phyloP scores from a whole-genome alignment of 2,797 vertebrate species.

The Limnodromus scolopaceus region DNA sequence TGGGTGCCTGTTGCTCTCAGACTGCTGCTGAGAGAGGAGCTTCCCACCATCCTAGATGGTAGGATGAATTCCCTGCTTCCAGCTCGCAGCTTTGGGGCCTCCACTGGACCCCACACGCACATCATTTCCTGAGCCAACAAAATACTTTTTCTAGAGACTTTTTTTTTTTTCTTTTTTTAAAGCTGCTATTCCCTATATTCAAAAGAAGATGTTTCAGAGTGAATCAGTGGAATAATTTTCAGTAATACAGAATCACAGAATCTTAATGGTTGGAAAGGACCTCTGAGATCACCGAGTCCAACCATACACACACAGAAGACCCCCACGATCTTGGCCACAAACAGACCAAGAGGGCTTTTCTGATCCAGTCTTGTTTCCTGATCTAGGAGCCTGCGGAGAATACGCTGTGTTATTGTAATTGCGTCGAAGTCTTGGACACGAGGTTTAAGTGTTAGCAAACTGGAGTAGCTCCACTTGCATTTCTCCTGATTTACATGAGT shows the following conservation, averaged over 20 bases:
- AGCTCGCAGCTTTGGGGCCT: neutral
- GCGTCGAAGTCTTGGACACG: neutral
- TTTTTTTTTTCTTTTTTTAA: neutral
- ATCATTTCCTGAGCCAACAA: neutral
- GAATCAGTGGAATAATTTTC: neutral
- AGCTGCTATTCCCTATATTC: neutral
- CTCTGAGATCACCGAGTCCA: no score
- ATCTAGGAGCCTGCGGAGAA: neutral
- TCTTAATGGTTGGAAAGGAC: no score
- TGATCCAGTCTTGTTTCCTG: neutral
- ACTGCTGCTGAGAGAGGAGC: neutral
- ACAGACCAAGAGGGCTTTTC: neutral
- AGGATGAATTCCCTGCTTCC: neutral
- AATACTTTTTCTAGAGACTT: neutral
- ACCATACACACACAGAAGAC: no score
- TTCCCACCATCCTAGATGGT: neutral
- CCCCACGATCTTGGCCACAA: neutral
- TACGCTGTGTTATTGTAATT: rapidly evolving
- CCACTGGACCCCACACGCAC: neutral
- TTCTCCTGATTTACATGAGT: neutral
- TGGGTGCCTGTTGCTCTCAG: neutral
- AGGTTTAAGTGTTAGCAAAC: neutral
- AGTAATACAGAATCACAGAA: no score
- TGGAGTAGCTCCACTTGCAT: neutral
- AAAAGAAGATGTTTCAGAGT: neutral